Evolutionary conservation across 2,888 invertebrate genomes (phyloP), one percentile per base, ranked within the genome.

Genomic region (Acanthopleura granulata): DNA sequence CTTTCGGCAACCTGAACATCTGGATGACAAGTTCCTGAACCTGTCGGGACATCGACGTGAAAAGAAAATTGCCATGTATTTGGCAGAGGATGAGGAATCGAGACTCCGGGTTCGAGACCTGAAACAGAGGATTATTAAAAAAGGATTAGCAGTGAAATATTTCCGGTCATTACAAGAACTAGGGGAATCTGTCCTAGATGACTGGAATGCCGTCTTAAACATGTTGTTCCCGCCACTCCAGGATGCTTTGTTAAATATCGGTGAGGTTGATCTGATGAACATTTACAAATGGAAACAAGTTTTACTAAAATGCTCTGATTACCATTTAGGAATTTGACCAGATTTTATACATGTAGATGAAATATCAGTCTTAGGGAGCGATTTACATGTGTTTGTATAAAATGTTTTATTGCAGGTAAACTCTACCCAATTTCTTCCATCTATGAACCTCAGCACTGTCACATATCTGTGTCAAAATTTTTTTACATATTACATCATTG

Each of bases 51-150:
- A 72, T 0, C 74, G 76, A 62, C 78, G 78, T 50, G 72, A 77
- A 22, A 75, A 76, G 16, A 74, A 78, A 62, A 76, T 82, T 29
- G 74, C 61, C 15, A 49, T 77, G 4, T 83, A 81, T 75, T 77
- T 82, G 57, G 80, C 85, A 9, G 85, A 87, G 50, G 82, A 79
- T 62, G 86, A 87, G 27, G 83, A 86, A 76, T 84, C 84, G 0
- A 82, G 82, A 29, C 69, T 84, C 18, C 88, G 85, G 75, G 82
- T 90, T 6, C 74, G 84, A 22, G 85, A 86, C 66, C 78, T 90
- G n/a, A 89, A 89, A 74, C 84, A 87, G 77, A 79, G 86, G 69
- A 86, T 90, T 27, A 87, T 88, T 11, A 90, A 89, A 77, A 86
- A 86, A 70, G 89, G 89, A 6, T 76, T 88, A 15, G 83, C 86